Evolutionary conservation across 1,140 invertebrate genomes (phyloP).

Genomic region (Aphis craccivora): DNA sequence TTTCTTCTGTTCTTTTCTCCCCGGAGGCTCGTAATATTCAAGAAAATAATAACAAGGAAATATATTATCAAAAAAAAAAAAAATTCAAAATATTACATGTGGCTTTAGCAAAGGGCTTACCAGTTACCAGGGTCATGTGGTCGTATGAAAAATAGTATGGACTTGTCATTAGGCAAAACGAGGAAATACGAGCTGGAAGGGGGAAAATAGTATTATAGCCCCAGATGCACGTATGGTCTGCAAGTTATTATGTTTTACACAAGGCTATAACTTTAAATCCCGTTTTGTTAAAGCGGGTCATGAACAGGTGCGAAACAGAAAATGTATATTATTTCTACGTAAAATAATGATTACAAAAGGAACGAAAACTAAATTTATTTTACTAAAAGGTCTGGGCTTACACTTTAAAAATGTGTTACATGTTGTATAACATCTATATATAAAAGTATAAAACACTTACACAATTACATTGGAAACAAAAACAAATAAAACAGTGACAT

Average conservation of each 20-base stretch:
- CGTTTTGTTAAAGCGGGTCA: slow-evolving; percentile 39
- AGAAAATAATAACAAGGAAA: slow-evolving; percentile 51
- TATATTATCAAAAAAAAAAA: slow-evolving; percentile 24
- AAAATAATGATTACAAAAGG: slow-evolving; percentile 47
- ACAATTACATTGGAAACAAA: neutral
- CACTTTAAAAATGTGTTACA: neutral
- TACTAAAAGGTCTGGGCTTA: slow-evolving; percentile 16
- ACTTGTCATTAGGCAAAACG: slow-evolving; percentile 48
- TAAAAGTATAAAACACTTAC: neutral
- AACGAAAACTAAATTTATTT: slow-evolving; percentile 5
- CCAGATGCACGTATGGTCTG: slow-evolving; percentile 51
- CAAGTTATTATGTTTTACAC: slow-evolving; percentile 54
- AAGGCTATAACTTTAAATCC: slow-evolving; percentile 53
- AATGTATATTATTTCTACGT: slow-evolving; percentile 39
- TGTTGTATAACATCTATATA: neutral
- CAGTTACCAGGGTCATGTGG: slow-evolving; percentile 44
- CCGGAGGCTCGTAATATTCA: slow-evolving; percentile 25
- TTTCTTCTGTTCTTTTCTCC: neutral
- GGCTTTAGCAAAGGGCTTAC: slow-evolving; percentile 29
- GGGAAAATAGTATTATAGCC: neutral
- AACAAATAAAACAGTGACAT: slow-evolving; percentile 1
- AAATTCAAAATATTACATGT: slow-evolving; percentile 14
- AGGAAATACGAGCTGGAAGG: neutral
- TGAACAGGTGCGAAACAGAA: slow-evolving; percentile 48
- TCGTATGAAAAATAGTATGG: slow-evolving; percentile 45